These are phyloP conservation scores for Lucifuga dentata DNA, from an alignment of 2,113 vertebrate genomes.

Conservation along the genomic window DNA sequence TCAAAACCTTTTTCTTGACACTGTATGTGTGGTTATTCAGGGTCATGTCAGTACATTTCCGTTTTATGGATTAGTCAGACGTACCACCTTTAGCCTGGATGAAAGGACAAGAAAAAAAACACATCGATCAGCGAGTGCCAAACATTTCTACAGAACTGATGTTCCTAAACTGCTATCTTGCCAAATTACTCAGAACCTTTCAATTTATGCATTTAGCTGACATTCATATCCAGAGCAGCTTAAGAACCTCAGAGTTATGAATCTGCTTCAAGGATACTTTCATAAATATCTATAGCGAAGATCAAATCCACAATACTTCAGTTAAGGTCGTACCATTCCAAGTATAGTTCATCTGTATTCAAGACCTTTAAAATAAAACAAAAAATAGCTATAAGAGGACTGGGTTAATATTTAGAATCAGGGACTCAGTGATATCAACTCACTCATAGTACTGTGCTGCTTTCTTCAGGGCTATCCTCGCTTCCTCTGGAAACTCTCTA, in stretches of 20 bases:
- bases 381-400: not conserved
- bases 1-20: too few species aligned
- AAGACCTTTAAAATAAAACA: slow-evolving; percentile 2
- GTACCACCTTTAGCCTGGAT: not conserved
- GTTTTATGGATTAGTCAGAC: too few species aligned
- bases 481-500: slow-evolving; percentile 94
- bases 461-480: slow-evolving; percentile 88
- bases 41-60: too few species aligned
- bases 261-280: not conserved
- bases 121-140: too few species aligned
- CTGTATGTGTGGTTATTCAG: too few species aligned
- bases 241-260: too few species aligned
- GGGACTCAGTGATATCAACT: slow-evolving; percentile 69
- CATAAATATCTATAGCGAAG: not conserved
- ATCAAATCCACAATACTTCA: not conserved
- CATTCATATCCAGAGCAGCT: too few species aligned
- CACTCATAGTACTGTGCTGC: slow-evolving; percentile 96
- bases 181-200: too few species aligned
- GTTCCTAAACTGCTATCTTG: too few species aligned
- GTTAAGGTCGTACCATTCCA: not conserved
- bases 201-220: not conserved
- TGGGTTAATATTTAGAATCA: not conserved
- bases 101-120: not conserved
- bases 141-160: too few species aligned
- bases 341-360: not conserved